Evolutionary conservation across 1,140 invertebrate species (phyloP).

Genomic region (fruit fly (Drosophila melanogaster)): DNA sequence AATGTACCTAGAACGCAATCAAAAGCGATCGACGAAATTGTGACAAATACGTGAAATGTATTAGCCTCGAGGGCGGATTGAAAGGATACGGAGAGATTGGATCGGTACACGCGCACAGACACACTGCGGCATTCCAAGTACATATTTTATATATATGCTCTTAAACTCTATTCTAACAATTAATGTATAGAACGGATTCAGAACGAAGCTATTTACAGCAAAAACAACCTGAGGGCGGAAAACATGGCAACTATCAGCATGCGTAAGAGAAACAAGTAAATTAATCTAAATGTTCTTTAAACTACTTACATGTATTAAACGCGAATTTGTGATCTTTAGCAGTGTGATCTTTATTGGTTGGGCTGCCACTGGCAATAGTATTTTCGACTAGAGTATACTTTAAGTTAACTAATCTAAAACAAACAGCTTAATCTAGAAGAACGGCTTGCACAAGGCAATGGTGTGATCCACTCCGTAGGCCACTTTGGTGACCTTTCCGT

Average conservation of each 20-base stretch:
- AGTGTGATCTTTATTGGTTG: conserved; percentile 9
- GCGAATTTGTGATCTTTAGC: conserved; percentile 82
- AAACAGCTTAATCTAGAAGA: conserved; percentile 85
- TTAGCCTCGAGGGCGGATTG: conserved; percentile 16
- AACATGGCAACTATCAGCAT: conserved; percentile 51
- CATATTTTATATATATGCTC: conserved; percentile 80
- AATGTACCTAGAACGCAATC: conserved; percentile 81
- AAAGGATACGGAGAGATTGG: conserved; percentile 11
- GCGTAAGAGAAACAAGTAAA: conserved; percentile 44
- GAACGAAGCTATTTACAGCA: conserved; percentile 58
- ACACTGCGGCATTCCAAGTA: conserved; percentile 63
- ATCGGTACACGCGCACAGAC: conserved; percentile 12
- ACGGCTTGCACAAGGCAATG: conserved; percentile 90
- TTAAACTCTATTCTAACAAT: conserved; percentile 63
- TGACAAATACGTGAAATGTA: conserved; percentile 70
- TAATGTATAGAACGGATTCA: conserved; percentile 48
- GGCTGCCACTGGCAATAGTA: not conserved
- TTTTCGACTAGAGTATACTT: conserved; percentile 1
- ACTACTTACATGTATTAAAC: conserved; percentile 82
- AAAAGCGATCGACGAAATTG: conserved; percentile 78
- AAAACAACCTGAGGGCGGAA: not conserved
- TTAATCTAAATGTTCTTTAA: conserved; percentile 83
- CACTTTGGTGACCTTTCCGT: conserved; percentile 90
- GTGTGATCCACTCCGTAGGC: conserved; percentile 94
- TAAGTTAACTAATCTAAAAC: not conserved